A percentile compares a stretch with the other conserved stretches of the same genome.
Evolutionary conservation across 2,113 vertebrate species (phyloP).

Genomic region (Nicator chloris): DNA sequence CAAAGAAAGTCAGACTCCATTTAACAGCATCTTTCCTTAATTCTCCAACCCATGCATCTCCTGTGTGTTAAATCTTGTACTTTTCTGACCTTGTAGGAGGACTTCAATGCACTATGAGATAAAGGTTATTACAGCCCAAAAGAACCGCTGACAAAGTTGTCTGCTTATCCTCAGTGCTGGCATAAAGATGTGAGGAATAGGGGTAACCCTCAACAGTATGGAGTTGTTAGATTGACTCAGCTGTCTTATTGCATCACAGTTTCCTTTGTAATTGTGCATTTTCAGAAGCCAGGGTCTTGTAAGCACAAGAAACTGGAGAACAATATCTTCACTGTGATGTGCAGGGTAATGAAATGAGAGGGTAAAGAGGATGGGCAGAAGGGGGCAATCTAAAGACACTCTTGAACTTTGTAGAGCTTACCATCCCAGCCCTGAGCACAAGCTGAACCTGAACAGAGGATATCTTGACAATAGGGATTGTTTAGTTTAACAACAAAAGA

Average conservation of each 20-base stretch:
- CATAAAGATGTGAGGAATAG: not conserved
- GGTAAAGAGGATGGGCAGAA: not conserved
- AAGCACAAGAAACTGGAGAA: not conserved
- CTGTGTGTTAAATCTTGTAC: not conserved
- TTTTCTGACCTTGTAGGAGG: not conserved
- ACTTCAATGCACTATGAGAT: not conserved
- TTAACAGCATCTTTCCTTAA: not conserved
- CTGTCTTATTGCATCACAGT: not conserved
- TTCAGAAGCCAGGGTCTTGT: not conserved
- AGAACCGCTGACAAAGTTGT: not conserved
- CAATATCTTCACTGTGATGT: not conserved
- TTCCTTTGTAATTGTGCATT: not conserved
- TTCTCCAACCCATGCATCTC: not conserved
- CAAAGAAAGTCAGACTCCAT: not conserved
- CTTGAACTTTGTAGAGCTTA: not conserved
- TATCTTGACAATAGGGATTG: not conserved
- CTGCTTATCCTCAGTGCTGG: not conserved
- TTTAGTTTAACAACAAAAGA: not conserved
- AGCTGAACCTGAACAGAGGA: not conserved
- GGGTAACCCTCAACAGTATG: not conserved
- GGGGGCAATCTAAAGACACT: not conserved
- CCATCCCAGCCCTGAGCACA: not conserved
- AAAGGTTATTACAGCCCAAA: not conserved
- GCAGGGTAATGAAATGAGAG: not conserved
- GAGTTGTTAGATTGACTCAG: not conserved